Evolutionary conservation across 1,140 invertebrate species (phyloP).

Genomic region (Bombus picipes): DNA sequence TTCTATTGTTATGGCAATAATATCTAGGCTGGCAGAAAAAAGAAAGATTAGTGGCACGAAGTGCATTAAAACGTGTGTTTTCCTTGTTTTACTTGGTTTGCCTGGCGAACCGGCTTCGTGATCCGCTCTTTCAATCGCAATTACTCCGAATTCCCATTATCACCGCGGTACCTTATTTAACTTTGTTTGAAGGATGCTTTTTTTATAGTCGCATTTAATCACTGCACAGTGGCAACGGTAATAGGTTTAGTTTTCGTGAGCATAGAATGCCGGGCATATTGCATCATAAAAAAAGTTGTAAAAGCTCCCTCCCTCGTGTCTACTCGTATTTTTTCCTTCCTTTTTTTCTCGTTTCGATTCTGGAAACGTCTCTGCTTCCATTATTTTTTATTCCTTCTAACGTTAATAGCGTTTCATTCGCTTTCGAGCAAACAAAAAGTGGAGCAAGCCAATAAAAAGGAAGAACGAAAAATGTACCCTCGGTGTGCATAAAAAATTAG

Average conservation of each 20-base stretch:
- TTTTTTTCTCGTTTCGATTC: slow-evolving; percentile 1
- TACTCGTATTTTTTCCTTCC: slow-evolving; percentile 24
- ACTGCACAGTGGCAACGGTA: slow-evolving; percentile 63
- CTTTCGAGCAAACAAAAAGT: background rate
- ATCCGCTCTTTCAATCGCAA: slow-evolving; percentile 47
- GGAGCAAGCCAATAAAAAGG: background rate
- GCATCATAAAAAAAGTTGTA: slow-evolving; percentile 75
- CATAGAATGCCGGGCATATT: slow-evolving; percentile 59
- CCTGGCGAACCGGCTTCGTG: slow-evolving; percentile 5
- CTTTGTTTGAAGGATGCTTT: slow-evolving; percentile 71
- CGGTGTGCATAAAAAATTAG: background rate
- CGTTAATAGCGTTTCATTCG: background rate
- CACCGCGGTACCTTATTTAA: slow-evolving; percentile 69
- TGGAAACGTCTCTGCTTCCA: background rate
- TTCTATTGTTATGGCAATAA: background rate
- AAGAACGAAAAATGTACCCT: background rate
- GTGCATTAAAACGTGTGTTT: slow-evolving; percentile 17
- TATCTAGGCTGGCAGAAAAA: too few species aligned
- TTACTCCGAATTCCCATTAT: slow-evolving; percentile 67
- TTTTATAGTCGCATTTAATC: slow-evolving; percentile 76
- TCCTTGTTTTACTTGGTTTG: background rate
- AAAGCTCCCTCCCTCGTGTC: slow-evolving; percentile 65
- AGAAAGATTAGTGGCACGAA: too few species aligned
- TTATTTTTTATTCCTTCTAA: slow-evolving; percentile 18
- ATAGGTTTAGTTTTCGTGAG: slow-evolving; percentile 75